Base-by-base conservation (phyloP, 37 sponge, comb jelly and placozoan species). In the Aplysina aerophoba region DNA sequence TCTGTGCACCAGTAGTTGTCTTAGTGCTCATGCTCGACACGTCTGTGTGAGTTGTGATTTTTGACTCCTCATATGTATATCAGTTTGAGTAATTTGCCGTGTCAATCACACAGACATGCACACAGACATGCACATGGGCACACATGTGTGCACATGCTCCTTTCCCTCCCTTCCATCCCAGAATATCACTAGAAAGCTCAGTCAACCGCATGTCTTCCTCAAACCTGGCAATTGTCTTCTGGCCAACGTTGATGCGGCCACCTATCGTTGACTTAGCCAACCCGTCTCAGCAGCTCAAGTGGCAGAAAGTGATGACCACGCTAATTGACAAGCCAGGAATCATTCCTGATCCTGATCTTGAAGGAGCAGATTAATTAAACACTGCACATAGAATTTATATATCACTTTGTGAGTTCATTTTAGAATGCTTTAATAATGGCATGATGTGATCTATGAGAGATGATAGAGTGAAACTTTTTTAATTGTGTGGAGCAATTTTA, bases 201-300 rank as follows among this genome's bases (percentile, higher is more conserved):
- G 65, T 67, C 14, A 96, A 96, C 89, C 94, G 94, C 64, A 96
- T 96, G 97, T 91, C 68, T 61, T 64, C 94, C 57, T 88, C 86
- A 55, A 96, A 93, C 80, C 75, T 96, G 59, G 88, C 97, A 55
- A 93, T 96, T 31, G 95, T 96, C 34, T 96, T 96, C 93, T 96
- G 97, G 97, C 97, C 97, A 13, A 96, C 97, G 0, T 80, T 96
- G 13, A 90, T 96, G 85, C 84, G 95, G 4, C 97, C 97, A 0
- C 84, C 91, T n/a, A 65, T 94, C 0, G 30, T 61, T 28, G 91
- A 94, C 69, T 73, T 94, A 14, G 90, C 87, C 14, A 87, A 94
- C 81, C 90, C 87, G 4, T 81, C 84, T 68, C 87, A 89, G 34
- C 93, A 93, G 85, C 36, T 93, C 24, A 82, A 85, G 0, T 93